A percentile compares a stretch with the other conserved stretches of the same genome.
Conservation (phyloP, 2,113 vertebrate genomes). For the Spheniscus mendiculus region DNA sequence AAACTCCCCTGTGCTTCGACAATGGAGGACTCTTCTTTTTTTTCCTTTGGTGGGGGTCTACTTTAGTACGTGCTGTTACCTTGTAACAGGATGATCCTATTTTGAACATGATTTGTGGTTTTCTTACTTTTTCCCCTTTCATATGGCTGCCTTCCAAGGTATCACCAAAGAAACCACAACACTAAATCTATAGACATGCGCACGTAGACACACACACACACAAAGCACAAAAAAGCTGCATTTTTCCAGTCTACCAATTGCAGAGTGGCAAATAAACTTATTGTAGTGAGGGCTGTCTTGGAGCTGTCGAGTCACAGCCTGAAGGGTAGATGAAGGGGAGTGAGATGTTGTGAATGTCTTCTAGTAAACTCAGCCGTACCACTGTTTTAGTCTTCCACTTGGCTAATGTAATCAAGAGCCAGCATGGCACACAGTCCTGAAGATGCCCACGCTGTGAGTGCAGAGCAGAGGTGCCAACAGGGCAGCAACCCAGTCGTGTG, state of each 20-base stretch:
- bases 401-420: neutral
- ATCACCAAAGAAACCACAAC: slow-evolving; percentile 1
- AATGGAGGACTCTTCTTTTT: neutral
- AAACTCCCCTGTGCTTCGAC: neutral
- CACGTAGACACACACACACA: fast-evolving
- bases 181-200: neutral
- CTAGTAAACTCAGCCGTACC: neutral
- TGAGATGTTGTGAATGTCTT: neutral
- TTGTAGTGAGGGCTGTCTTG: neutral
- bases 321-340: neutral
- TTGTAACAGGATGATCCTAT: neutral
- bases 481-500: neutral
- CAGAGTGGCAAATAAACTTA: neutral
- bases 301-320: neutral
- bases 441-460: fast-evolving
- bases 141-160: slow-evolving; percentile 18
- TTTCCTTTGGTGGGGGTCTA: neutral
- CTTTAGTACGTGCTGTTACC: neutral
- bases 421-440: neutral
- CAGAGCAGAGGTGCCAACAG: neutral
- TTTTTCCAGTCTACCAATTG: neutral
- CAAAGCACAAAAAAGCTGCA: neutral
- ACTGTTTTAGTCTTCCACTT: neutral
- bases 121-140: neutral
- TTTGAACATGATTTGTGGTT: neutral